These are phyloP conservation scores for Malurus melanocephalus DNA, from an alignment of 2,113 vertebrate genomes.

Conservation along the genomic window DNA sequence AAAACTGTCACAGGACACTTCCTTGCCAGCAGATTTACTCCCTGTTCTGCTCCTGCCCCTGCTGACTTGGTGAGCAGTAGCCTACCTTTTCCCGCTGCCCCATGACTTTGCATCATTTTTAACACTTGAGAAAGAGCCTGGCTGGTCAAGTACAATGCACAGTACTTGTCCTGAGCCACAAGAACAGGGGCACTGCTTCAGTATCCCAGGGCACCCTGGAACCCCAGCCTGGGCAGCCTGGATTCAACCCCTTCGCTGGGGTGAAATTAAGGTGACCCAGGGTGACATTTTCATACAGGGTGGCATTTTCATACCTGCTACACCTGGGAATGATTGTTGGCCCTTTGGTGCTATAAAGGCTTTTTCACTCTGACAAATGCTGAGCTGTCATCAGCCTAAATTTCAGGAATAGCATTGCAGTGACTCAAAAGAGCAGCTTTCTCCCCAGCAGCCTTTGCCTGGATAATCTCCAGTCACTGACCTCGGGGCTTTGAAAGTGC, in stretches of 20 bases:
- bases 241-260: accelerated
- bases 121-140: not conserved
- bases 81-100: not conserved
- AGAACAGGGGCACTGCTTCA: not conserved
- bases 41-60: not conserved
- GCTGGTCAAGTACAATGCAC: accelerated
- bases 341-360: not conserved
- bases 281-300: not conserved
- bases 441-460: not conserved
- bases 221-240: not conserved
- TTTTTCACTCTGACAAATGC: not conserved
- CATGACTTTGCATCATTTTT: not conserved
- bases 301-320: not conserved
- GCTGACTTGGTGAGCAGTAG: not conserved
- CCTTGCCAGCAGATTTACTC: not conserved
- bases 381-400: not conserved
- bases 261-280: not conserved
- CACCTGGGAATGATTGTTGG: not conserved
- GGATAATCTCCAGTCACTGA: constrained; percentile 28
- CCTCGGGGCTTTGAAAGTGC: constrained; percentile 7
- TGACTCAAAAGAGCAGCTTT: not conserved
- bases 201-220: not conserved
- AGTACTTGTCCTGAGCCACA: not conserved
- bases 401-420: not conserved
- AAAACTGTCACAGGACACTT: not conserved